phyloP scores from a whole-genome alignment of 2,113 vertebrate species.

The Mandrillus leucophaeus region DNA sequence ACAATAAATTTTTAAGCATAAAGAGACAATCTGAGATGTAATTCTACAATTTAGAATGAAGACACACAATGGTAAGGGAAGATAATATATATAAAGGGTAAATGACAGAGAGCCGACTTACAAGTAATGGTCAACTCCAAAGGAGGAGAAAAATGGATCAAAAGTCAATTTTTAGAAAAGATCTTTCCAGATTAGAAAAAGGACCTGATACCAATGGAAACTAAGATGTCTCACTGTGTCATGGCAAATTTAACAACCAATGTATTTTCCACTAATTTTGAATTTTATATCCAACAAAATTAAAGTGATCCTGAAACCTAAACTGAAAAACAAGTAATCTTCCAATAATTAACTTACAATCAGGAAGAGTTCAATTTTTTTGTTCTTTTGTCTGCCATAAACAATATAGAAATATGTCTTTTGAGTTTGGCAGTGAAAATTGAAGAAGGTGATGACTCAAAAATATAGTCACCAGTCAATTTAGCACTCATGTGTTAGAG shows the following conservation, averaged over 20 bases:
- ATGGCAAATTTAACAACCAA: neutral
- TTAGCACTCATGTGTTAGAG: neutral
- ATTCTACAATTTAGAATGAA: neutral
- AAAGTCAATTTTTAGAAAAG: neutral
- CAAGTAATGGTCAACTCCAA: neutral
- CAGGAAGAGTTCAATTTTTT: neutral
- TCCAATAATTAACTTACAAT: neutral
- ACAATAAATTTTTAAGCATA: neutral
- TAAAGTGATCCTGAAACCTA: neutral
- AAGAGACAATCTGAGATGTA: neutral
- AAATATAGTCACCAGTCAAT: neutral
- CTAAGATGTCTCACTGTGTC: neutral
- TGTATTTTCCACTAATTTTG: neutral
- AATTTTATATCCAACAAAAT: neutral
- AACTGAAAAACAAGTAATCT: neutral
- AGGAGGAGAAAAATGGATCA: neutral
- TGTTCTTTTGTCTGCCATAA: neutral
- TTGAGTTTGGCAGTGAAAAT: neutral
- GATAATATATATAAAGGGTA: neutral
- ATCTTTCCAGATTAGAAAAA: neutral
- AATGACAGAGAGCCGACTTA: neutral
- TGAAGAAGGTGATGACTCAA: neutral
- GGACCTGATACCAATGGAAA: neutral
- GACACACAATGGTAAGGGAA: neutral
- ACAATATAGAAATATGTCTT: neutral